Evolutionary conservation across 1,140 invertebrate genomes (phyloP).

Genomic region (Drosophila lini): DNA sequence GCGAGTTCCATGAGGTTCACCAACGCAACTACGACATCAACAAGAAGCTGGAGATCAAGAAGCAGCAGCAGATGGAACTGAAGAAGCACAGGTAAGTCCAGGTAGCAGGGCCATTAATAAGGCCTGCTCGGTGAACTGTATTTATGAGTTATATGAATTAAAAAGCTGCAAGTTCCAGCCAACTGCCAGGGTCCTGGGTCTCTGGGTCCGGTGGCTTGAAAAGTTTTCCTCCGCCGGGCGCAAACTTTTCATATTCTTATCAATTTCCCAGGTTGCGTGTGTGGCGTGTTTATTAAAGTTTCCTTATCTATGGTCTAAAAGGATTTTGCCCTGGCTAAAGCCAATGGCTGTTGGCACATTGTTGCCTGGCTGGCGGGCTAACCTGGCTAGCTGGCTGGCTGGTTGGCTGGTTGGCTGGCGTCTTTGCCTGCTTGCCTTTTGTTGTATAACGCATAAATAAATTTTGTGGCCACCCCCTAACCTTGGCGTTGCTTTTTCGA

Average conservation of each 20-base stretch:
- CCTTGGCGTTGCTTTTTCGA: slow-evolving; percentile 32
- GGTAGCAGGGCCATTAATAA: slow-evolving; percentile 54
- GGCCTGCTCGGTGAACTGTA: slow-evolving; percentile 39
- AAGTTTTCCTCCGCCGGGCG: slow-evolving; percentile 50
- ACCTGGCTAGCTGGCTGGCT: slow-evolving; percentile 25
- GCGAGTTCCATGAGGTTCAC: slow-evolving; percentile 77
- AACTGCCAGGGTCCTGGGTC: slow-evolving; percentile 1
- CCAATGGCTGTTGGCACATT: slow-evolving; percentile 73
- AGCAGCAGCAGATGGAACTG: slow-evolving; percentile 76
- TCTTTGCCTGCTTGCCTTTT: slow-evolving; percentile 57
- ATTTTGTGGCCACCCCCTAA: slow-evolving; percentile 48
- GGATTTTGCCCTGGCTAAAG: slow-evolving; percentile 66
- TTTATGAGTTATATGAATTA: slow-evolving; percentile 74
- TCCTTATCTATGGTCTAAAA: slow-evolving; percentile 77
- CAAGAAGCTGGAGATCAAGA: slow-evolving; percentile 74
- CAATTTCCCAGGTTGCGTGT: slow-evolving; percentile 79
- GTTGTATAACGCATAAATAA: slow-evolving; percentile 73
- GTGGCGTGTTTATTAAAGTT: slow-evolving; percentile 82
- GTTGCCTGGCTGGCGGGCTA: slow-evolving; percentile 35
- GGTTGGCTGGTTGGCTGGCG: slow-evolving; percentile 36
- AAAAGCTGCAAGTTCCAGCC: slow-evolving; percentile 63
- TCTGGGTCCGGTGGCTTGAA: slow-evolving; percentile 18
- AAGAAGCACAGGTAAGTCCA: slow-evolving; percentile 77
- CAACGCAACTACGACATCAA: slow-evolving; percentile 77
- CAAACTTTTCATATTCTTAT: slow-evolving; percentile 81